Evolutionary conservation across 2,113 vertebrate genomes (phyloP).

Genomic region (Prietella phreatophila): DNA sequence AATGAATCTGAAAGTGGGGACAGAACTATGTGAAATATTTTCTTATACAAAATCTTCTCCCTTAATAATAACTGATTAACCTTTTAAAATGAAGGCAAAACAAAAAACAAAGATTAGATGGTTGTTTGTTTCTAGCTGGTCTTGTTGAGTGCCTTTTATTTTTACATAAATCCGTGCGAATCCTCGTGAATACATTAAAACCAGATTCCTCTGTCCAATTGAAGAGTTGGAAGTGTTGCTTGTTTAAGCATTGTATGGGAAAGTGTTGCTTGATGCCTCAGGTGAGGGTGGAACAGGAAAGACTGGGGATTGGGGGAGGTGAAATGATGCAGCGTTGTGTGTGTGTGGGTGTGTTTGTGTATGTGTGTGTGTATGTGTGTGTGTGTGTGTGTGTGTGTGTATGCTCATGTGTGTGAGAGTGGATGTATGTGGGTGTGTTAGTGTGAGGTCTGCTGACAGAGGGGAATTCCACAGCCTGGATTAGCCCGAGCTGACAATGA

Average conservation of each 20-base stretch:
- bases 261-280: slow-evolving; percentile 34
- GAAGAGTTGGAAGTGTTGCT: slow-evolving; percentile 27
- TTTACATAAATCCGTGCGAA: background rate
- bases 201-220: background rate
- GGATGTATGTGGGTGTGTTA: slow-evolving; percentile 37
- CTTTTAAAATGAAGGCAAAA: background rate
- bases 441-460: slow-evolving; percentile 51
- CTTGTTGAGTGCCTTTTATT: background rate
- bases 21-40: background rate
- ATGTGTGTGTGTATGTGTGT: slow-evolving; percentile 34
- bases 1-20: background rate
- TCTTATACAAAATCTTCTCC: background rate
- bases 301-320: slow-evolving; percentile 26
- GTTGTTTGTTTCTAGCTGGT: background rate
- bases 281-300: slow-evolving; percentile 41
- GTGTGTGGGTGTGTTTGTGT: slow-evolving; percentile 31
- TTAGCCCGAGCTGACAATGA: slow-evolving; percentile 29
- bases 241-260: slow-evolving; percentile 42
- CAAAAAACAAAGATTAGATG: background rate
- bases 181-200: slow-evolving; percentile 6
- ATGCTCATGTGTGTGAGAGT: slow-evolving; percentile 13
- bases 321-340: background rate
- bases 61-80: background rate
- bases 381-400: slow-evolving; percentile 33
- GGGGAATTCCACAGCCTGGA: slow-evolving; percentile 54